These are phyloP conservation scores for Orientallactaga bullata DNA, from an alignment of 2,113 vertebrate genomes.

Conservation along the genomic window DNA sequence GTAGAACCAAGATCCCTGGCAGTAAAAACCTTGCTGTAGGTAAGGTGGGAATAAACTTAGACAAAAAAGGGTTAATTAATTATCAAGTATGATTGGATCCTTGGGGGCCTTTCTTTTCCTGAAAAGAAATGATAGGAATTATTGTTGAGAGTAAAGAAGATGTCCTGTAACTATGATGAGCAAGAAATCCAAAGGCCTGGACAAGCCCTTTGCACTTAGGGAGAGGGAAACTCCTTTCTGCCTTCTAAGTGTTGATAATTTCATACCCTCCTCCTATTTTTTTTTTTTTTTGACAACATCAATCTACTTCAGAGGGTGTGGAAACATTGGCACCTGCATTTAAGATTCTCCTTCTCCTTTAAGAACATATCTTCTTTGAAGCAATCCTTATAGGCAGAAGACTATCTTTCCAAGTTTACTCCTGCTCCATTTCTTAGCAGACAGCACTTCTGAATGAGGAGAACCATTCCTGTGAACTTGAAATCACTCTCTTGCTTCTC, in stretches of 20 bases:
- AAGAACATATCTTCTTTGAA: rapidly evolving
- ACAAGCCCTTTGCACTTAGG: background rate
- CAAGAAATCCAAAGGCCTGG: background rate
- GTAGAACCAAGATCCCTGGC: background rate
- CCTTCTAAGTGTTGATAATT: background rate
- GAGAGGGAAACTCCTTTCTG: conserved; percentile 18
- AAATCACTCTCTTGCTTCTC: background rate
- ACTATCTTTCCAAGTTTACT: background rate
- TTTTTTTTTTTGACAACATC: too few species aligned
- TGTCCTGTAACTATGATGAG: background rate
- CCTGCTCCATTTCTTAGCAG: background rate
- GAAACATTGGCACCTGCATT: background rate
- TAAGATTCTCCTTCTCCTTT: background rate
- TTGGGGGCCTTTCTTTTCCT: background rate
- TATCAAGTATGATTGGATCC: background rate
- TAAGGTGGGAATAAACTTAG: background rate
- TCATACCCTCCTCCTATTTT: background rate
- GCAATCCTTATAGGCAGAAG: background rate
- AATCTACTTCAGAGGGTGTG: background rate
- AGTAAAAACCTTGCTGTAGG: background rate
- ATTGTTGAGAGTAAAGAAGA: background rate
- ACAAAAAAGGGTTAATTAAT: background rate
- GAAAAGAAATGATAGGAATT: background rate
- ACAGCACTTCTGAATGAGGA: background rate
- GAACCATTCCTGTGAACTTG: background rate